Percentiles rank a stretch among this genome's conserved stretches.
These are phyloP conservation scores for Hylyphantes graminicola DNA, from an alignment of 1,140 invertebrate genomes.

Conservation along the genomic window DNA sequence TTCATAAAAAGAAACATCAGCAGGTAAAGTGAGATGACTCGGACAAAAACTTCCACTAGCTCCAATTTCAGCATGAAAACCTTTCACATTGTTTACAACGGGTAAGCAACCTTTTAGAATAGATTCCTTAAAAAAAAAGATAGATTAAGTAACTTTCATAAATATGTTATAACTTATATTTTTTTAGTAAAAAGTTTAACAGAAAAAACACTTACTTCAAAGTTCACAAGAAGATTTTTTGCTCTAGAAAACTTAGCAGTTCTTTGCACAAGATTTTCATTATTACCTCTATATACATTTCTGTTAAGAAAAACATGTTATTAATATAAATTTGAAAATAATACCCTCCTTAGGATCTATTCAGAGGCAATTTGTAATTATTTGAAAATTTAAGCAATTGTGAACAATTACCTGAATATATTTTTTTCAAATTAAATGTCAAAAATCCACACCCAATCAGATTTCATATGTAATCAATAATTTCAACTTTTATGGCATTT, in stretches of 20 bases:
- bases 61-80: conserved; percentile 41
- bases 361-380: not conserved
- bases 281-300: not conserved
- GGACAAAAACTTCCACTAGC: conserved; percentile 49
- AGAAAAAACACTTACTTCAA: conserved; percentile 33
- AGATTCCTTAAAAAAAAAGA: conserved; percentile 31
- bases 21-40: conserved; percentile 41
- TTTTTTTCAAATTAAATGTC: conserved; percentile 14
- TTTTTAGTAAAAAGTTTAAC: not conserved
- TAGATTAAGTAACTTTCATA: not conserved
- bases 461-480: conserved; percentile 19
- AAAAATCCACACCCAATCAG: conserved; percentile 9
- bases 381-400: conserved; percentile 1
- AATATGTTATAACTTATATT: not conserved
- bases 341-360: not conserved
- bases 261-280: not conserved
- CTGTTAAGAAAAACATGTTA: not conserved
- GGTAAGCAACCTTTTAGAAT: conserved; percentile 39
- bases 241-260: conserved; percentile 1
- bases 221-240: conserved; percentile 37
- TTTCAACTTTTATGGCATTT: conserved; percentile 14
- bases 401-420: not conserved
- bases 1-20: conserved; percentile 40
- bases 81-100: conserved; percentile 11
- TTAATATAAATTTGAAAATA: not conserved